Evolutionary conservation across 2,113 vertebrate species (phyloP), one percentile per base, ranked within the genome.

Genomic region (Polyodon spathula): DNA sequence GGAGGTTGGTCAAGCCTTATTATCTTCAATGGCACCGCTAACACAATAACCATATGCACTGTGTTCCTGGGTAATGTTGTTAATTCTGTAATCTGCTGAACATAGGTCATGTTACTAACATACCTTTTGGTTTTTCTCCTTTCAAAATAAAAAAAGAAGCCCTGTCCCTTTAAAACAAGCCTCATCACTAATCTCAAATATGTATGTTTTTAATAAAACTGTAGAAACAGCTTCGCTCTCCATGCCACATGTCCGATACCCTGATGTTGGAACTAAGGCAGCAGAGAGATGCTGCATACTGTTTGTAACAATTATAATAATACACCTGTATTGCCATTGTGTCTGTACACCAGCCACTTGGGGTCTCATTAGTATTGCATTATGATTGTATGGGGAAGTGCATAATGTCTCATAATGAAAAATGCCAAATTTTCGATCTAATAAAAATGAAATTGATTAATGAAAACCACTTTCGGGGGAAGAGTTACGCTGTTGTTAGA

Each of bases 371-470:
- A 95, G 91, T 89, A 84, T 81, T 87, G 89, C 81, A 83, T 92
- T 93, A 92, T 86, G 85, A 84, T 87, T 90, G 89, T 86, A 82
- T 80, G 82, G 90, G 90, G 90, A 91, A 85, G 85, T 83, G 84
- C 87, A 86, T 95, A 93, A 96, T 92, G 86, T 88, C 85, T 89
- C 89, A 87, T 93, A 90, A 95, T 93, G 90, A 92, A 93, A 94
- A 95, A 94, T 86, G 89, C 86, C 90, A 93, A 94, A 93, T 92
- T 93, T 93, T 86, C 88, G 90, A 89, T 86, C 91, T 90, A 93
- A 93, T 95, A 93, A 94, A 97, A 92, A 89, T 84, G 82, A 93
- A 95, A 92, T 89, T 95, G 91, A 97, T 95, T 93, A 95, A 93
- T 96, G 92, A 92, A 92, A 93, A 95, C 92, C 91, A 92, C 93